phyloP scores from a whole-genome alignment of 2,797 vertebrate species.

The Glyptemys insculpta region DNA sequence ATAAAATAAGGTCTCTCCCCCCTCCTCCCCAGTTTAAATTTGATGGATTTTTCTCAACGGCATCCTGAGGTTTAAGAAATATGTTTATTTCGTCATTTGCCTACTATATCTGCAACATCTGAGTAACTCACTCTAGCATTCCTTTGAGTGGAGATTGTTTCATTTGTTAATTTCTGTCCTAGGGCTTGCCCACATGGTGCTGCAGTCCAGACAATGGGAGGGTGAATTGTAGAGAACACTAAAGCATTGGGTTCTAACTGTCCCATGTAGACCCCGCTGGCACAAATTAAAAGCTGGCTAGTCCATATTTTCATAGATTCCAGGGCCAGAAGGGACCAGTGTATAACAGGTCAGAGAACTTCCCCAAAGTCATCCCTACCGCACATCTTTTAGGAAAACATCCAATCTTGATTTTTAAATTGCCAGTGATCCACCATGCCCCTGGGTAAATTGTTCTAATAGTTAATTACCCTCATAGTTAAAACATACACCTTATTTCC shows the following conservation, averaged over 20 bases:
- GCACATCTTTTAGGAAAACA: background rate
- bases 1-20: conserved; percentile 18
- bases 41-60: background rate
- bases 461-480: background rate
- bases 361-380: background rate
- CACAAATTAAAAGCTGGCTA: background rate
- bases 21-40: conserved; percentile 32
- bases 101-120: background rate
- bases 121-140: background rate
- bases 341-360: background rate
- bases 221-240: background rate
- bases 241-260: background rate
- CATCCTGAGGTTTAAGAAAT: conserved; percentile 27
- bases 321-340: background rate
- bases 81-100: background rate
- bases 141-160: background rate
- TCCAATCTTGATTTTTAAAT: background rate
- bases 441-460: background rate
- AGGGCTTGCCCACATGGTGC: background rate
- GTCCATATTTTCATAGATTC: background rate
- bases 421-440: background rate
- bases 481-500: background rate
- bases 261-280: background rate
- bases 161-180: background rate
- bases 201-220: background rate